These are phyloP conservation scores for Eremophila alpestris DNA, from an alignment of 2,797 vertebrate species.

Conservation along the genomic window DNA sequence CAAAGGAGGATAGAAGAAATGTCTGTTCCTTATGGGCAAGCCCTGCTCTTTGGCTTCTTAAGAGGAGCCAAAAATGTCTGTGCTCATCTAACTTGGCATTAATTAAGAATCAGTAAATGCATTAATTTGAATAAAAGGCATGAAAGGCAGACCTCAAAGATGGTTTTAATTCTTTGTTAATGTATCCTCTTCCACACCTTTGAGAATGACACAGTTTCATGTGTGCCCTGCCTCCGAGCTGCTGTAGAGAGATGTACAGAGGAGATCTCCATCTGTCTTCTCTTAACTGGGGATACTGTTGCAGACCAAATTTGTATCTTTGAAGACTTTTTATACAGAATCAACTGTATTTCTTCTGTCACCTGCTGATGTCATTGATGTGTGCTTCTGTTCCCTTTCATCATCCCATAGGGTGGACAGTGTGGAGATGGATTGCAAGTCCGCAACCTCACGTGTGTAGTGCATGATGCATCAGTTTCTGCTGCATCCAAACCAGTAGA, in stretches of 20 bases:
- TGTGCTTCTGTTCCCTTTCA: neutral
- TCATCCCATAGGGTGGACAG: constrained; percentile 82
- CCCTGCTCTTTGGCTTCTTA: neutral
- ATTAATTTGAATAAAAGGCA: neutral
- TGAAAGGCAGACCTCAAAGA: neutral
- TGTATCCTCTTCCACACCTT: neutral
- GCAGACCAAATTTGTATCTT: neutral
- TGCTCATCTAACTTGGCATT: neutral
- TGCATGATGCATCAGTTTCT: constrained; percentile 80
- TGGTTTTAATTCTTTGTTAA: neutral
- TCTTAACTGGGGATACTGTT: neutral
- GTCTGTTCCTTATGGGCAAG: neutral
- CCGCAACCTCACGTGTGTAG: constrained; percentile 85
- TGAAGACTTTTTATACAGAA: neutral
- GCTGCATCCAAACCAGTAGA: constrained; percentile 70
- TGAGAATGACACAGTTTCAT: neutral
- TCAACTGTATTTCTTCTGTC: neutral
- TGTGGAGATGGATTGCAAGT: constrained; percentile 90
- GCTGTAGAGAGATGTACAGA: neutral
- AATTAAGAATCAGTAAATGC: neutral
- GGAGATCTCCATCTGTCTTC: neutral
- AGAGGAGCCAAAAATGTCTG: neutral
- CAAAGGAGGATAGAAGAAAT: neutral
- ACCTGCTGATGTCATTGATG: neutral
- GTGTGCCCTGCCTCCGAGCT: neutral